Evolutionary conservation across 2,888 invertebrate genomes (phyloP), one percentile per base, ranked within the genome.

Genomic region (Drosophila lacicola): DNA sequence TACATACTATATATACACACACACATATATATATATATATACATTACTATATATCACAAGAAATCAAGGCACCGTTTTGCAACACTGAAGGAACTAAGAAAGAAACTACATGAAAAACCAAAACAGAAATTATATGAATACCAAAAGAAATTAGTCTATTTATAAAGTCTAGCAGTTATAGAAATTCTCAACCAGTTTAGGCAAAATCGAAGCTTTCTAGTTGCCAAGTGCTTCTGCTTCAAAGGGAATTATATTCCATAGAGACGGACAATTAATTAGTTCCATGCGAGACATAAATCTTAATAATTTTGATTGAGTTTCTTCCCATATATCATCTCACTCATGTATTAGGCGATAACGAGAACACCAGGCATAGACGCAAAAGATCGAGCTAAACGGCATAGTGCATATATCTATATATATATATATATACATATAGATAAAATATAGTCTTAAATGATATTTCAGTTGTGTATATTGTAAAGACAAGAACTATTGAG

Each of bases 401-500:
- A 74, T 89, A 87, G 88, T 78, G 84, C 89, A 86, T 88, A 88
- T 79, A 81, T 69, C 70, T 79, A 33, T 9, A 36, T 11, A 36
- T n/a, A 37, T 37, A 36, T 25, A 36, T 8, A 37, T 37, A 36
- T 37, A 36, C 3, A 37, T 39, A 39, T 13, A 58, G 8, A 29
- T 29, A 29, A 29, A 8, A 2, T 8, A 68, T 45, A 56, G 49
- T 60, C 66, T 44, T 57, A 44, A 55, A 61, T 42, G 41, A 57
- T 72, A 78, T 71, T 89, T 85, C 88, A 82, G 89, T 85, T 85
- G 89, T 85, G 90, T 85, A 90, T 73, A 85, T 87, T 85, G 88
- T 85, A 85, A 90, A 89, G 69, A 68, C 54, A 72, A 62, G 68
- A 88, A 72, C 72, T 81, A 78, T 81, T 70, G 71, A 72, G 66